Percentiles rank a stretch among this genome's conserved stretches.
These are phyloP conservation scores for Zosterops hypoxanthus DNA, from an alignment of 2,113 vertebrate species.

Conservation along the genomic window DNA sequence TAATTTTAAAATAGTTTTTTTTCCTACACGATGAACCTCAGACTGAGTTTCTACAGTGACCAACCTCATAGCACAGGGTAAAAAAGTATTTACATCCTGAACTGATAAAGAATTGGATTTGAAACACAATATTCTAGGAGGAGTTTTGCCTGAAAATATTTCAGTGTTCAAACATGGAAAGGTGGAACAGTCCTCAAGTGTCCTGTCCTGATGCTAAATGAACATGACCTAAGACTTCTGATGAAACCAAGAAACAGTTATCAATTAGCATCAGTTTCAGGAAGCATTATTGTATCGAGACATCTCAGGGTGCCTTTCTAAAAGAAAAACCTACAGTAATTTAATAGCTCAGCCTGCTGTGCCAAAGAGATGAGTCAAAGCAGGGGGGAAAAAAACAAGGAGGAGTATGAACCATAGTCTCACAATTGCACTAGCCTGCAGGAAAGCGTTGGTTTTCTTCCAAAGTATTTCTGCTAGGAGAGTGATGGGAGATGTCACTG, in stretches of 20 bases:
- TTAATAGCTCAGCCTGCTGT: slow-evolving; percentile 36
- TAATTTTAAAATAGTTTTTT: neutral
- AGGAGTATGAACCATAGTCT: neutral
- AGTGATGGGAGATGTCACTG: neutral
- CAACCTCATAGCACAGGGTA: neutral
- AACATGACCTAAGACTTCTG: neutral
- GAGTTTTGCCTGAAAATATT: neutral
- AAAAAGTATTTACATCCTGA: neutral
- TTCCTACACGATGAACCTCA: neutral
- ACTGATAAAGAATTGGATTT: neutral
- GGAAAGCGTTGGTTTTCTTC: neutral
- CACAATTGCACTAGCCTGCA: slow-evolving; percentile 1
- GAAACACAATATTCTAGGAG: neutral
- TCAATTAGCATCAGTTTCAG: slow-evolving; percentile 43
- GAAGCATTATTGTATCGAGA: slow-evolving; percentile 3
- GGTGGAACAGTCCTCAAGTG: neutral
- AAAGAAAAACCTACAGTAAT: slow-evolving; percentile 16
- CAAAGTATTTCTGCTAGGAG: neutral
- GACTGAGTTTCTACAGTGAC: neutral
- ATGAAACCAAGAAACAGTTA: slow-evolving; percentile 30
- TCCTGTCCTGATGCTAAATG: neutral
- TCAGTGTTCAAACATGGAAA: neutral
- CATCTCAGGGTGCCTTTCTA: slow-evolving; percentile 44
- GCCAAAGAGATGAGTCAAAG: slow-evolving; percentile 56
- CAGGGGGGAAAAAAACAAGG: accelerated